Evolutionary conservation across 1,140 invertebrate genomes (phyloP).

Genomic region (Drosophila varians): DNA sequence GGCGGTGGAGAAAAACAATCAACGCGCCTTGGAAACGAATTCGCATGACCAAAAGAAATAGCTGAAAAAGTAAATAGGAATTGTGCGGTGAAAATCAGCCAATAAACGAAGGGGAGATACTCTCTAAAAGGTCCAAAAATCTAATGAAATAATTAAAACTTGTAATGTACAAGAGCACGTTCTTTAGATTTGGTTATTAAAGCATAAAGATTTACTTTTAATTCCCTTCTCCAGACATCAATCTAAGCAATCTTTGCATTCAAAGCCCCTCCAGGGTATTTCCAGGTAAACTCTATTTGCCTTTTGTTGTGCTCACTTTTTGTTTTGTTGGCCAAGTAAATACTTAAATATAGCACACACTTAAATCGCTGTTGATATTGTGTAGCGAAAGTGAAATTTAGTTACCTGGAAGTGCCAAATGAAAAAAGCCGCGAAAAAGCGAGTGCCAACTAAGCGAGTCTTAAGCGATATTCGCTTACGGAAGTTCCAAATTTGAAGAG

Average conservation of each 20-base stretch:
- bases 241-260: no score
- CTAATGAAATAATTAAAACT: not conserved
- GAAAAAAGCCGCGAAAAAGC: conserved; percentile 6
- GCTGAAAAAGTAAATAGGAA: conserved; percentile 38
- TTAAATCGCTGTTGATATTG: conserved; percentile 43
- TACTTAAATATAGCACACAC: conserved; percentile 51
- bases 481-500: conserved; percentile 42
- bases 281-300: conserved; percentile 13
- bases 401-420: conserved; percentile 37
- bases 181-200: not conserved
- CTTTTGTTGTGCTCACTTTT: conserved; percentile 31
- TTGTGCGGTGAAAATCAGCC: not conserved
- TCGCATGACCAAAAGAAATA: conserved; percentile 48
- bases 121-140: not conserved
- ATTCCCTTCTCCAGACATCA: not conserved
- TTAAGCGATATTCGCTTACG: conserved; percentile 43
- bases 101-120: not conserved
- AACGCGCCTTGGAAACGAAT: conserved; percentile 47
- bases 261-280: conserved; percentile 11
- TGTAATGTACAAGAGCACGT: no score
- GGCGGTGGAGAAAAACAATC: conserved; percentile 37
- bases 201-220: not conserved
- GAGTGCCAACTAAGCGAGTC: conserved; percentile 13
- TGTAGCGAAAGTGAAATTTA: conserved; percentile 51
- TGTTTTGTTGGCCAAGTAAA: conserved; percentile 43